Conservation (phyloP, 37 sponge, comb jelly and placozoan species). For the Chondrilla cf. caribensis region DNA sequence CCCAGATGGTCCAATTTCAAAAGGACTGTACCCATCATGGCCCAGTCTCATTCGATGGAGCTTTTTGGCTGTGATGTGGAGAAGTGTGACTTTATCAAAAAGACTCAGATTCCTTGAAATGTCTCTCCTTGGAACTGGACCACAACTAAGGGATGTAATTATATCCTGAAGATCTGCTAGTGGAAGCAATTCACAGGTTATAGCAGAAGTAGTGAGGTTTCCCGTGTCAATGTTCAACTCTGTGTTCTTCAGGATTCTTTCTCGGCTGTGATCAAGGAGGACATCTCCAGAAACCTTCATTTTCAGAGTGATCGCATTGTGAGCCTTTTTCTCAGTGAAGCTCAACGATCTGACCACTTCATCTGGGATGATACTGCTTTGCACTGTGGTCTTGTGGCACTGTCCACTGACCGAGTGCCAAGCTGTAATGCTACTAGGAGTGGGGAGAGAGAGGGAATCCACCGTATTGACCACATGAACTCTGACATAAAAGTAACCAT, state of each 20-base stretch:
- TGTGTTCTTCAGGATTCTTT: no score
- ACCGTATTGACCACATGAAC: constrained; percentile 56
- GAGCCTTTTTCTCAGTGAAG: no score
- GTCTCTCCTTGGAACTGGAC: not conserved
- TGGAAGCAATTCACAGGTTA: not conserved
- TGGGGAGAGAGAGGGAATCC: constrained; percentile 7
- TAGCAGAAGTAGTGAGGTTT: no score
- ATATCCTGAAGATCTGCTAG: not conserved
- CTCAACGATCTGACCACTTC: no score
- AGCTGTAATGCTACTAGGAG: no score
- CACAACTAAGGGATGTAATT: not conserved
- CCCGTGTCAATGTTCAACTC: no score
- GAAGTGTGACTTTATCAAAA: not conserved
- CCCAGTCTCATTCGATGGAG: not conserved
- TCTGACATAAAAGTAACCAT: constrained; percentile 11
- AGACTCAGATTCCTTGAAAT: not conserved
- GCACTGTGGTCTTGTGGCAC: no score
- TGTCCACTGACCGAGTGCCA: no score
- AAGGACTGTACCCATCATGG: not conserved
- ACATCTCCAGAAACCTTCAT: no score
- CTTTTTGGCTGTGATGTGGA: not conserved
- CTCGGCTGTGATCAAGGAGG: no score
- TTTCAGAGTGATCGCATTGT: no score
- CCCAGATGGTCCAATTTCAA: not conserved
- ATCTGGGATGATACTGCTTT: no score